Evolutionary conservation across 37 sponge, comb jelly and placozoan species (phyloP), one percentile per base, ranked within the genome.

Genomic region (Ephydatia muelleri): DNA sequence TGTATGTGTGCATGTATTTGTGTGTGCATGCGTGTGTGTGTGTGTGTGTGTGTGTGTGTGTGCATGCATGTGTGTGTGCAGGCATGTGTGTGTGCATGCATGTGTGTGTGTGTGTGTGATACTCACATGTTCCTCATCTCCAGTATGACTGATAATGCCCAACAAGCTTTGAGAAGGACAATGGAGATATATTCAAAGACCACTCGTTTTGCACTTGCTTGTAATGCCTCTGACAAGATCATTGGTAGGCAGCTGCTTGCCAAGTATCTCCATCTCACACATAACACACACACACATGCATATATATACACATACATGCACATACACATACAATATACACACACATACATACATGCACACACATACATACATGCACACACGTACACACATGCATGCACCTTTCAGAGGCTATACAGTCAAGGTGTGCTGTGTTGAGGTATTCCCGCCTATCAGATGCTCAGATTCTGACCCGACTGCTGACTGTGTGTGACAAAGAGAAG

Each of bases 141-240:
- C 77, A 96, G 97, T 78, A 98, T 98, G 99, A 96, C 99, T 4
- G 93, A 92, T 65, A 97, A 95, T 5, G 96, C 99, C 6, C 97
- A 98, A 88, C 97, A 98, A 68, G 99, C 99, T 9, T 86, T 98
- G 49, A 83, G 99, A 35, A 81, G 99, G 32, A 98, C 93, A 3
- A 98, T 98, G 99, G 99, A 98, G 88, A 92, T 98, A 28, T 98
- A 95, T 83, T 96, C 97, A 28, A 96, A 94, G 82, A 94, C 99
- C 0, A 98, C 99, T 0, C 67, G 99, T 68, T 98, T 98, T 85
- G 99, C 99, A 31, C 89, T 98, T 8, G 99, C 99, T 22, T 98
- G 99, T 80, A 98, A 98, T 64, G 82, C 89, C 75, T 98, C 99
- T 6, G 95, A 98, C 79, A 96, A 98, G 82, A 98, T 98, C 38